phyloP scores from a whole-genome alignment of 1,140 invertebrate genomes.

The Apis dorsata region DNA sequence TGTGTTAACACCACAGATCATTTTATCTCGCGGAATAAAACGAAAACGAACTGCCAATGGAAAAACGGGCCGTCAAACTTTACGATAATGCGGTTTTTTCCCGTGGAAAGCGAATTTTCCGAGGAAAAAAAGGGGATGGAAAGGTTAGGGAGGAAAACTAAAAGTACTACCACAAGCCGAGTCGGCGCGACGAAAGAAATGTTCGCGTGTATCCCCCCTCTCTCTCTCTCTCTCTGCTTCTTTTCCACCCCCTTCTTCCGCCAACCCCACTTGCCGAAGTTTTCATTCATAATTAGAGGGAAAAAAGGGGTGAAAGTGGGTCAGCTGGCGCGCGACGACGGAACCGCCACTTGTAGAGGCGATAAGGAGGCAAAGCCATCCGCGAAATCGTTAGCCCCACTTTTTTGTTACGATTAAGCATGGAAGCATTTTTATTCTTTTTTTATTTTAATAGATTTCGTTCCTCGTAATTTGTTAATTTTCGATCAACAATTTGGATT shows the following conservation, averaged over 20 bases:
- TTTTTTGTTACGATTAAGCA: not conserved
- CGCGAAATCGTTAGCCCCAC: not conserved
- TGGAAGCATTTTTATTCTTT: not conserved
- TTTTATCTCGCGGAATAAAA: slow-evolving; percentile 33
- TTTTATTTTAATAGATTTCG: no score
- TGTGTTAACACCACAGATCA: slow-evolving; percentile 10
- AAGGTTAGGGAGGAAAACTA: slow-evolving; percentile 60
- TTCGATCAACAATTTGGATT: no score
- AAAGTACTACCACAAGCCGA: slow-evolving; percentile 65
- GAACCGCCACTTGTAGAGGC: slow-evolving; percentile 21
- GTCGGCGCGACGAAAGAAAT: slow-evolving; percentile 53
- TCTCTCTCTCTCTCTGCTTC: not conserved
- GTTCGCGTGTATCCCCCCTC: not conserved
- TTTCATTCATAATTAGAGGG: slow-evolving; percentile 79
- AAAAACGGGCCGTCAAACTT: slow-evolving; percentile 55
- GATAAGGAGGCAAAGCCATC: slow-evolving; percentile 4
- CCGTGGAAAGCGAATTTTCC: slow-evolving; percentile 58
- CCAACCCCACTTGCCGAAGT: slow-evolving; percentile 60
- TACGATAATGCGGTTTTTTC: slow-evolving; percentile 60
- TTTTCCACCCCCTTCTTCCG: no score
- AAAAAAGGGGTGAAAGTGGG: slow-evolving; percentile 49
- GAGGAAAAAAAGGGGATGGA: not conserved
- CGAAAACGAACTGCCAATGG: slow-evolving; percentile 36
- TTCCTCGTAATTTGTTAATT: not conserved
- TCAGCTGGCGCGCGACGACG: slow-evolving; percentile 24